Base-by-base conservation (phyloP, 2,113 vertebrate species). In the Mixornis gularis region DNA sequence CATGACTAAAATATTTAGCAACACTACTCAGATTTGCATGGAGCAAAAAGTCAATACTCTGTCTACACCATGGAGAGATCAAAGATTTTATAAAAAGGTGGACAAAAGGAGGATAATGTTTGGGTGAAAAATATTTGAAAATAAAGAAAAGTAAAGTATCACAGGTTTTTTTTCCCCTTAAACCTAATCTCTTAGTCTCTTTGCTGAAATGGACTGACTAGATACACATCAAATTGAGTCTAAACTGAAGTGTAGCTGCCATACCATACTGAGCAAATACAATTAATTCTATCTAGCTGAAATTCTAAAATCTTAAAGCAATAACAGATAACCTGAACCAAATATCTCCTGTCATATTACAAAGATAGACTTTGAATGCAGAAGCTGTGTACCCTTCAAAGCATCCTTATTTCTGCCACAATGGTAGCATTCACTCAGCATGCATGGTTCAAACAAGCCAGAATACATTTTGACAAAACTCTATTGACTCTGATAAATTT, bases 1-100 rank as follows among this genome's bases (percentile, higher is more conserved):
- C 95, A 95, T 94, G 92, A 95, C 92, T 96, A 95, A 95, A 95
- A 94, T 86, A 68, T 95, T 95, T 96, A 95, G 79, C 92, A 95
- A 95, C 89, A 95, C 72, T 94, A 73, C 77, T 93, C 77, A 59
- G 68, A 51, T 70, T 92, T 90, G 68, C 77, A 84, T 70, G 83
- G 32, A 92, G 68, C 14, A 66, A 90, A 95, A 92, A 83, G 64
- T 63, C 94, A 94, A 16, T 92, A 70, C 46, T 86, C 59, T 70
- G 46, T 58, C 86, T 88, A 48, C 43, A 51, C 26, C 55, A 83
- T 14, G 26, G 34, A 58, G 43, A 93, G 76, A 94, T 88, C 86
- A 92, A 96, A 95, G 89, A 80, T 90, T 86, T 82, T 92, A 77
- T 85, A 69, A 65, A 85, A 22, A 83, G 22, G 59, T 29, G 48